Evolutionary conservation across 1,140 invertebrate species (phyloP), one percentile per base, ranked within the genome.

Genomic region (Ectropis grisescens): DNA sequence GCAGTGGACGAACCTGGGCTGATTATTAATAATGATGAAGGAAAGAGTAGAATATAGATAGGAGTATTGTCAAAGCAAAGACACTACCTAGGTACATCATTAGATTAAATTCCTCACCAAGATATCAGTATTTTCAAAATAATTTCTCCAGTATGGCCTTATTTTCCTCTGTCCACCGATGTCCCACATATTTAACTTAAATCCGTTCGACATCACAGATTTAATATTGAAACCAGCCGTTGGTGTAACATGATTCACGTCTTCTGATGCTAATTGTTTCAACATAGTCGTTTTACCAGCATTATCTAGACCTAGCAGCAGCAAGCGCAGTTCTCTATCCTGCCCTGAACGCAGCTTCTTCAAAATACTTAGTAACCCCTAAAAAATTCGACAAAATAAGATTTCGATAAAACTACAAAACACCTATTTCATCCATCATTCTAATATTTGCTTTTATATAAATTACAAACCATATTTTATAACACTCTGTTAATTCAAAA

Each of bases 221-320:
- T 99, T 99, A 37, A 99, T 98, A 72, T 99, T 99, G 60, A 99
- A 99, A 12, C 98, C 98, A 64, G 98, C 92, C n/a, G 98, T 99
- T 1, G 98, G 98, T 25, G 97, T 93, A 42, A 98, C 96, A 62
- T 98, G 95, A 14, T 90, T 92, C n/a, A 99, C 90, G 64, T 99
- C 97, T 87, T 99, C 98, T 9, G 95, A 96, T 0, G 98, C 97
- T 29, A 99, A 72, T 44, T 91, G 92, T 76, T 98, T 99, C 13
- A 99, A 83, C 29, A 99, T 87, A 1, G 98, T 99, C 1, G 98
- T 99, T 85, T 99, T 99, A 9, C 98, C 98, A n/a, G 98, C 97
- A 88, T 99, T 99, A 66, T 99, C 98, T 10, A 99, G 78, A 1
- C 98, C 98, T 14, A 99, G 83, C 0, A 99, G 83, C 25, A 99